Percentiles rank a stretch among this genome's conserved stretches.
Evolutionary conservation across 1,140 invertebrate genomes (phyloP).

Genomic region (Platorchestia sp.): DNA sequence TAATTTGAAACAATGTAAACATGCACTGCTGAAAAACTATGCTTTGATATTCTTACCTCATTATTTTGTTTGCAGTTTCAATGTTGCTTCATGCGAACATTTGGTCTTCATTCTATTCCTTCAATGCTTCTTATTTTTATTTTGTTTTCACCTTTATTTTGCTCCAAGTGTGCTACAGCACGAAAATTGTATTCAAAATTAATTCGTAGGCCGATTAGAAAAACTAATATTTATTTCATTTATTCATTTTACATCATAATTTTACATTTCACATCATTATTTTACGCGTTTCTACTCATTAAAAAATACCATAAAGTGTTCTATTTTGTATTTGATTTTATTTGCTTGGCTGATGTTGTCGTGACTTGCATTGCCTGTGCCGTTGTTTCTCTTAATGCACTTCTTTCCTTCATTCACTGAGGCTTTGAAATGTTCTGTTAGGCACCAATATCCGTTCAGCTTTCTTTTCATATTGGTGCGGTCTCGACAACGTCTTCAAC

Average conservation of each 20-base stretch:
- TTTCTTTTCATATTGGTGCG: conserved; percentile 44
- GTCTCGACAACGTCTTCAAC: neutral
- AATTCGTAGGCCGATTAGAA: neutral
- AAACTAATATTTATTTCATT: neutral
- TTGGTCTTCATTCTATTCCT: neutral
- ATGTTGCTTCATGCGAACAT: neutral
- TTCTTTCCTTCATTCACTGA: conserved; percentile 39
- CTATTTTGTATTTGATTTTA: neutral
- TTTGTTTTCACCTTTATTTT: neutral
- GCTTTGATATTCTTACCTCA: no score
- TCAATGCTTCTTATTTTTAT: neutral
- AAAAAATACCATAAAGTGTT: neutral
- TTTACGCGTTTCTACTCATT: neutral
- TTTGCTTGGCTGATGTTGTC: neutral
- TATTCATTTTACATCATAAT: neutral
- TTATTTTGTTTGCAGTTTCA: neutral
- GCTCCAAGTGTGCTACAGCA: neutral
- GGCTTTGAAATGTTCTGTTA: conserved; percentile 22
- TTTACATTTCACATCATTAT: neutral
- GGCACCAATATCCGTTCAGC: neutral
- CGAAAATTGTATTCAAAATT: neutral
- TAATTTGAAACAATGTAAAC: no score
- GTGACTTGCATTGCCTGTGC: neutral
- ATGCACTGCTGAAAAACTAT: no score
- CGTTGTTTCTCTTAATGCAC: neutral